phyloP scores from a whole-genome alignment of 1,140 invertebrate genomes.

The Cyphomyrmex costatus region DNA sequence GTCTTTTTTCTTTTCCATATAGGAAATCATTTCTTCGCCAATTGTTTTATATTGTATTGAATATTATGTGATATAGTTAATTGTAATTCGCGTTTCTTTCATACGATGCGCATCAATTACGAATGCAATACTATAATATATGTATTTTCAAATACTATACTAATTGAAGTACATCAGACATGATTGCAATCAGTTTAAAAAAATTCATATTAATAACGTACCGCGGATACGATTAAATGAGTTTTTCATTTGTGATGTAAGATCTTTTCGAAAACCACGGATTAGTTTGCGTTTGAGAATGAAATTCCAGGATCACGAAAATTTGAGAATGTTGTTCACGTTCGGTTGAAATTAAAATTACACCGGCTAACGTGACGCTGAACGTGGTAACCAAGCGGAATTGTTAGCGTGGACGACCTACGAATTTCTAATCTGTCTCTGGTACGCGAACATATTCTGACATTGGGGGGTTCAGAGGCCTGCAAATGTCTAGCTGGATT shows the following conservation, averaged over 20 bases:
- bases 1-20: not conserved
- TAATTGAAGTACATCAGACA: not conserved
- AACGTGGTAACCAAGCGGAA: conserved; percentile 18
- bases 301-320: not conserved
- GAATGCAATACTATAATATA: not conserved
- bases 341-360: conserved; percentile 4
- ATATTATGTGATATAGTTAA: not conserved
- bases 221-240: not conserved
- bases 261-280: not conserved
- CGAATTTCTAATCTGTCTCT: conserved; percentile 69
- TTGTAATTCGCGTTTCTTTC: not conserved
- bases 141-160: not conserved
- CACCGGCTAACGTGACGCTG: not conserved
- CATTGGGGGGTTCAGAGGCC: conserved; percentile 59
- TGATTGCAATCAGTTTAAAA: too few species aligned
- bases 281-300: not conserved
- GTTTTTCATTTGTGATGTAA: not conserved
- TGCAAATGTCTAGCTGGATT: conserved; percentile 77
- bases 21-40: not conserved
- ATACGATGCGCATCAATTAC: not conserved
- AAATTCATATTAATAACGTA: not conserved
- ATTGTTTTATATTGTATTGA: not conserved
- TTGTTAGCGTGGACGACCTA: conserved; percentile 7
- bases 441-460: conserved; percentile 69
- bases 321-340: not conserved